A percentile compares a stretch with the other conserved stretches of the same genome.
phyloP scores from a whole-genome alignment of 2,113 vertebrate genomes.

The Chamaea fasciata region DNA sequence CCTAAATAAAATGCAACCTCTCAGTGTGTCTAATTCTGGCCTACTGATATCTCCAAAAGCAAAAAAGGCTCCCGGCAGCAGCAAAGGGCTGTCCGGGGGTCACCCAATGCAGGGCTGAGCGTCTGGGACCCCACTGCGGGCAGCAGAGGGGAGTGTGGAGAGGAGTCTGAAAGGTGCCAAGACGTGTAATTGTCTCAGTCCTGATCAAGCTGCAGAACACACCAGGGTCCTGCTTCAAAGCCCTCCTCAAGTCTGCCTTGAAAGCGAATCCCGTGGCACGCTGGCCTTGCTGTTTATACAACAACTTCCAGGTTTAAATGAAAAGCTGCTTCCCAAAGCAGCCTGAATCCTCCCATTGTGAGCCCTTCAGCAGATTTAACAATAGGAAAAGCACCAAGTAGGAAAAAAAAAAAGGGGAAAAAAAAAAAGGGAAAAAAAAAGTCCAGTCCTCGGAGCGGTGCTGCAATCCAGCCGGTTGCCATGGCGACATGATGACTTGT shows the following conservation, averaged over 20 bases:
- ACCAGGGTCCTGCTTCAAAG: slow-evolving; percentile 67
- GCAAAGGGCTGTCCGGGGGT: slow-evolving; percentile 60
- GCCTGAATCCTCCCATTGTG: slow-evolving; percentile 72
- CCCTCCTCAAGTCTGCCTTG: slow-evolving; percentile 66
- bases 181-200: slow-evolving; percentile 60
- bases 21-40: slow-evolving; percentile 61
- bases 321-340: slow-evolving; percentile 68
- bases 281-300: slow-evolving; percentile 74
- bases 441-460: slow-evolving; percentile 69
- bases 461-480: slow-evolving; percentile 94
- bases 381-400: slow-evolving; percentile 71
- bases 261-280: slow-evolving; percentile 53
- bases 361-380: slow-evolving; percentile 78
- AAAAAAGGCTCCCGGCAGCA: slow-evolving; percentile 36
- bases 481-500: slow-evolving; percentile 96
- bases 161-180: slow-evolving; percentile 68
- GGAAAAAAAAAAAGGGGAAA: neutral
- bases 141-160: slow-evolving; percentile 60
- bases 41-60: slow-evolving; percentile 48
- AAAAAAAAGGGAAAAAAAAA: accelerated
- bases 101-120: slow-evolving; percentile 26
- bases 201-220: slow-evolving; percentile 67
- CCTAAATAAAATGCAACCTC: slow-evolving; percentile 25
- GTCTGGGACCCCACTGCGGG: slow-evolving; percentile 48
- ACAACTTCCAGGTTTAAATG: slow-evolving; percentile 75